Evolutionary conservation across 2,113 vertebrate genomes (phyloP).

Genomic region (Gallinago jamesoni): DNA sequence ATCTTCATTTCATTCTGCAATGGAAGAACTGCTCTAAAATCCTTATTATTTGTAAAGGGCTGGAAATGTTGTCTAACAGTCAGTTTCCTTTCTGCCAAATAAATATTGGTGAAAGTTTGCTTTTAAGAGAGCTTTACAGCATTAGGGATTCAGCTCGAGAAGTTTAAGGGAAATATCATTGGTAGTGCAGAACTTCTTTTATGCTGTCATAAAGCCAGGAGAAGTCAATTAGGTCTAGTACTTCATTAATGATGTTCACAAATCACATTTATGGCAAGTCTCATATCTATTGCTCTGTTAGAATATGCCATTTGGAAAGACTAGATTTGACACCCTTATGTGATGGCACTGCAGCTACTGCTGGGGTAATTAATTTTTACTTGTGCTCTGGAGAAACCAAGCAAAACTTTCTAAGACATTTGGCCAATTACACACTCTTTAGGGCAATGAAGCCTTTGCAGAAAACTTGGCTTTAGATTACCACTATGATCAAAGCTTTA

Average conservation of each 20-base stretch:
- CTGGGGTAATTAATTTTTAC: constrained; percentile 81
- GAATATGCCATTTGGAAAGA: constrained; percentile 69
- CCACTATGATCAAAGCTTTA: constrained; percentile 66
- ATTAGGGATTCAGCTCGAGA: constrained; percentile 37
- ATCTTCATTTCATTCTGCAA: neutral
- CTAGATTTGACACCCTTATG: constrained; percentile 71
- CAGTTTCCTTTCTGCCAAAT: neutral
- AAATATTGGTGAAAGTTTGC: neutral
- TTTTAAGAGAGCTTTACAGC: constrained; percentile 35
- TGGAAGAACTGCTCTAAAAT: neutral
- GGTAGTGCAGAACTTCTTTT: constrained; percentile 69
- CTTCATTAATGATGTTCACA: constrained; percentile 79
- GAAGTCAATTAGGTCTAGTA: constrained; percentile 80
- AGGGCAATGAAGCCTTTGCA: constrained; percentile 68
- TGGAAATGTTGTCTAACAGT: neutral
- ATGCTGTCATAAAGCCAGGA: constrained; percentile 75
- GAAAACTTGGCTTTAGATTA: constrained; percentile 67
- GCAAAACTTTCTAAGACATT: constrained; percentile 73
- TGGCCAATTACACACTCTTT: constrained; percentile 74
- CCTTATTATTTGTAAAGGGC: neutral
- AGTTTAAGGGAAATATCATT: constrained; percentile 66
- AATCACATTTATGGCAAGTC: constrained; percentile 78
- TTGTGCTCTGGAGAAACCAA: constrained; percentile 72
- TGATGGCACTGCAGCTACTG: constrained; percentile 60
- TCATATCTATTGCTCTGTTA: constrained; percentile 60